Evolutionary conservation across 2,888 invertebrate species (phyloP), one percentile per base, ranked within the genome.

Genomic region (Nowickia ferox): DNA sequence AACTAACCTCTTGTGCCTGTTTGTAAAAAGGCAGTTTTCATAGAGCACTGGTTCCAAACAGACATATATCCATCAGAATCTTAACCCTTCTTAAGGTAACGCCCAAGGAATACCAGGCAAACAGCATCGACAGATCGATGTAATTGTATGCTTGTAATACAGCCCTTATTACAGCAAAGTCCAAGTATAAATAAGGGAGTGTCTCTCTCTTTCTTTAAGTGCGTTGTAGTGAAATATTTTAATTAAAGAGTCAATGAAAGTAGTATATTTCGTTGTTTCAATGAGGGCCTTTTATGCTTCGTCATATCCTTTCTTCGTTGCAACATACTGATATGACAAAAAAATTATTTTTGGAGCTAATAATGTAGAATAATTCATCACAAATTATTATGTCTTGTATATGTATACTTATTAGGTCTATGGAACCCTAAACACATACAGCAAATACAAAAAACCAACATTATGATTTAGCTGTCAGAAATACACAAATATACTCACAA

Each of bases 41-140:
- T 48, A 44, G 84, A 9, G 30, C 17, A 68, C 81, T 87, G 84
- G 87, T 84, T 90, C 89, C 84, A 89, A 90, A 89, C 84, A 88
- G 92, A 92, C 92, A 92, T 91, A 91, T 92, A 91, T 92, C 92
- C 91, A 92, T 92, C 92, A 92, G 89, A 88, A 89, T 89, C 90
- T 92, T 92, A 92, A 92, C 92, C 92, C 93, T 93, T 93, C 93
- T 92, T 92, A 92, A 93, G 93, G 92, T 92, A 92, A 92, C 92
- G 92, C 93, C 93, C 93, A 93, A 92, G 92, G 91, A 90, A 86
- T 86, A 92, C 88, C 89, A 93, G 92, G 93, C 89, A 86, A 88
- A 74, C 92, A 93, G 90, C 53, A 88, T 0, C 19, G 19, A 51
- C 9, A 72, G 61, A 11, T 59, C 17, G 48, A 38, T 42, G 9